Base-by-base conservation (phyloP, 1,140 invertebrate species). In the Eupristina koningsbergeri region DNA sequence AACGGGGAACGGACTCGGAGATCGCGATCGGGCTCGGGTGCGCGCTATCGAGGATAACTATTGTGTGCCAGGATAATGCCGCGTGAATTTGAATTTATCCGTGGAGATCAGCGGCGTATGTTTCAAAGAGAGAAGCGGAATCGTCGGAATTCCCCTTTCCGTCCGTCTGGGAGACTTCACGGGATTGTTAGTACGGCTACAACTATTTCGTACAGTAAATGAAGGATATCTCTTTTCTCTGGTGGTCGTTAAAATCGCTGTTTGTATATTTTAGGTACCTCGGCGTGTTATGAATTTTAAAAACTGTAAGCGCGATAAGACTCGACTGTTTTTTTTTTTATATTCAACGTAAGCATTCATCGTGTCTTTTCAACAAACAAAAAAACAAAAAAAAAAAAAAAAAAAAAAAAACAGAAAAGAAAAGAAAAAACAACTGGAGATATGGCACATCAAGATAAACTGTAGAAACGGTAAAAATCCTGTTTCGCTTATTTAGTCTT, bases 71-170 rank as follows among this genome's bases (percentile, higher is more conserved):
- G 22, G 53, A 58, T 58, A 36, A 41, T 29, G 69, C 53, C 34
- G 36, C 22, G 69, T 26, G 69, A 71, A 71, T 71, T 71, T 26
- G 69, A 71, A 71, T 71, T 71, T 71, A 71, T 71, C 39, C 69
- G 39, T 39, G 69, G 7, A 36, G 53, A 58, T 58, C 53, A 58
- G 53, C 22, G 53, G 53, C 53, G 53, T 58, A 26, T 26, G 53
- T 26, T 58, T 58, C 1, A 58, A 58, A 58, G 22, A 58, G 53
- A 58, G 53, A n/a, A n/a, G 5, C 22, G 53, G 19, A 26, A 58
- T 58, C 53, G 22, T 22, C n/a, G n/a, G n/a, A n/a, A n/a, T 58
- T 58, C 13, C 6, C 3, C 1, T 58, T 26, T 22, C 6, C 3
- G 19, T 26, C 3, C 53, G 22, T 26, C 13, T 13, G 7, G 26